phyloP scores from a whole-genome alignment of 2,113 vertebrate genomes.

The Hemibagrus wyckioides region DNA sequence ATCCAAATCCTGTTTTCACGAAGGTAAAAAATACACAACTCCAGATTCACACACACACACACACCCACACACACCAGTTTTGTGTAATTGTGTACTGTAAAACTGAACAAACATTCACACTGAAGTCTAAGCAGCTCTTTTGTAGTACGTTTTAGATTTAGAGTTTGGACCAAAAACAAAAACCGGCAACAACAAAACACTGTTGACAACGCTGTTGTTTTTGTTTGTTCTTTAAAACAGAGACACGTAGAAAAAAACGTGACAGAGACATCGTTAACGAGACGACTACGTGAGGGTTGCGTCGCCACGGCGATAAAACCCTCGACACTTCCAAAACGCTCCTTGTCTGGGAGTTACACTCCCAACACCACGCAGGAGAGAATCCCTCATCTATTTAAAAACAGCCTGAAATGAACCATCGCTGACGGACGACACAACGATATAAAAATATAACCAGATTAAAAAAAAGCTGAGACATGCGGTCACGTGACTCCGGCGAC shows the following conservation, averaged over 20 bases:
- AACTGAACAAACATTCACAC: not conserved
- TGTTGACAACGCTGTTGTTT: too few species aligned
- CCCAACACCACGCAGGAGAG: not conserved
- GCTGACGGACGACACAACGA: not conserved
- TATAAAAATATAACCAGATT: not conserved
- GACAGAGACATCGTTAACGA: not conserved
- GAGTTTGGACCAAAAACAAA: not conserved
- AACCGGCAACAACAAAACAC: too few species aligned
- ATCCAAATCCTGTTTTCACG: not conserved
- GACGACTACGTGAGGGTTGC: not conserved
- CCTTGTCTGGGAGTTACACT: not conserved
- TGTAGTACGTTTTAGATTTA: not conserved
- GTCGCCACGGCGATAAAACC: not conserved
- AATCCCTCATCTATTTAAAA: not conserved
- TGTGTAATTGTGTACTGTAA: not conserved
- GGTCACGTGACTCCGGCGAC: not conserved
- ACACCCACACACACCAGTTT: too few species aligned
- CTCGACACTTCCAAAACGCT: too few species aligned
- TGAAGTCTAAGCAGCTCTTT: not conserved
- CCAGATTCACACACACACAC: not conserved
- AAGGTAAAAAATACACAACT: not conserved
- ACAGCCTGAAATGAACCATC: not conserved
- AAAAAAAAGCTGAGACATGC: not conserved
- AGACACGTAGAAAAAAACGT: not conserved
- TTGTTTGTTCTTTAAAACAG: not conserved